Percentiles rank a stretch among this genome's conserved stretches.
These are phyloP conservation scores for Gisinianus flammeolus DNA, from an alignment of 2,888 invertebrate genomes.

Conservation along the genomic window DNA sequence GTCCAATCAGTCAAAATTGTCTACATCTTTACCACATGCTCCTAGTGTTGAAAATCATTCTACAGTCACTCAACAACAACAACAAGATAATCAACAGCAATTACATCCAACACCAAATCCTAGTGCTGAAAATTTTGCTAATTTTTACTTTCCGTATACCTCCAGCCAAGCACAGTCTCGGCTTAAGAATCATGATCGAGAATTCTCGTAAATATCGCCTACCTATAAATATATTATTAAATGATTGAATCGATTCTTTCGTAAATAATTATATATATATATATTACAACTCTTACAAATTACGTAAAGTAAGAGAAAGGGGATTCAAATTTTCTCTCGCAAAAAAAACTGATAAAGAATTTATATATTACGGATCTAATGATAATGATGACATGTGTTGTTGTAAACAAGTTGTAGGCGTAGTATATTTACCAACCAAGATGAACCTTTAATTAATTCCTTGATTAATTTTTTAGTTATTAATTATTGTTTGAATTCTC, in stretches of 20 bases:
- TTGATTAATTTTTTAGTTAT: too few relatives aligned
- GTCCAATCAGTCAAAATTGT: not conserved
- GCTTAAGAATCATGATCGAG: conserved; percentile 35
- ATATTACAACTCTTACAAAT: not conserved
- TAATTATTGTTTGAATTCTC: too few relatives aligned
- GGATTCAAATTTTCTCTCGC: too few relatives aligned
- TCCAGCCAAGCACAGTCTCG: conserved; percentile 37
- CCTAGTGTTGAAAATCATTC: not conserved
- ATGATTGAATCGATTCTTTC: not conserved
- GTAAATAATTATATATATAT: not conserved
- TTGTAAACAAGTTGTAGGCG: too few relatives aligned
- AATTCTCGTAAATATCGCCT: conserved; percentile 23
- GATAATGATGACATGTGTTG: too few relatives aligned
- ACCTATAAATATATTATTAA: too few relatives aligned
- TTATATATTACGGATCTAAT: conserved; percentile 5
- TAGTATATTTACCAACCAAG: too few relatives aligned
- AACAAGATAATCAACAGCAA: not conserved
- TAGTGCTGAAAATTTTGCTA: conserved; percentile 34
- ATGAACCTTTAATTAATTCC: too few relatives aligned
- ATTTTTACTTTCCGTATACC: conserved; percentile 38
- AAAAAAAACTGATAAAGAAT: too few relatives aligned
- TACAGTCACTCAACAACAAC: conserved; percentile 11
- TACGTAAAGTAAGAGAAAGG: too few relatives aligned
- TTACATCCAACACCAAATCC: conserved; percentile 28
- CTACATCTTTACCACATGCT: not conserved